phyloP scores from a whole-genome alignment of 2,888 invertebrate genomes.

The Ariolimax columbianus region DNA sequence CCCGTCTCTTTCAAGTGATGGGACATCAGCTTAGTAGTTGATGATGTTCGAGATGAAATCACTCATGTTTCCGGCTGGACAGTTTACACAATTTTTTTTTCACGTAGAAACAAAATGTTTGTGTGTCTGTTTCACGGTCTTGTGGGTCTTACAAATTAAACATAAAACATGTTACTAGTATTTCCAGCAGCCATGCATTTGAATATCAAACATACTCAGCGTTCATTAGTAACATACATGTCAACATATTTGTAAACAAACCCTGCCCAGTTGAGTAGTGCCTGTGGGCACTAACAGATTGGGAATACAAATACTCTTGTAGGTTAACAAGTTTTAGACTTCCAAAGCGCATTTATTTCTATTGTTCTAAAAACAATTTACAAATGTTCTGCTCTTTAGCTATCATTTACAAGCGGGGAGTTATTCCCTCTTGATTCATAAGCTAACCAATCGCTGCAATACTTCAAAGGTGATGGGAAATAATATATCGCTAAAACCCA shows the following conservation, averaged over 20 bases:
- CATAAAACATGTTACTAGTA: not conserved
- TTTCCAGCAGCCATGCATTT: not conserved
- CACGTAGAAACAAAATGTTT: too few species aligned
- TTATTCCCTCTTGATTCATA: too few species aligned
- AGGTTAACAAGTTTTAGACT: not conserved
- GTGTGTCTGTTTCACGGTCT: not conserved
- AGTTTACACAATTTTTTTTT: not conserved
- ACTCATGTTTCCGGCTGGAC: not conserved
- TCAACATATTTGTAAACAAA: not conserved
- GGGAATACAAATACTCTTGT: not conserved
- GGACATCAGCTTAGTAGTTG: not conserved
- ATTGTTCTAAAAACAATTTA: too few species aligned
- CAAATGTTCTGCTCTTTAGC: too few species aligned
- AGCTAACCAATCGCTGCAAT: too few species aligned
- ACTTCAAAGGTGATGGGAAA: too few species aligned
- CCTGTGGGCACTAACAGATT: not conserved
- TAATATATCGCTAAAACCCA: too few species aligned
- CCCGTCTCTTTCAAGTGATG: not conserved
- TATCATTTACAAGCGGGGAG: too few species aligned
- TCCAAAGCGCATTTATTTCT: too few species aligned
- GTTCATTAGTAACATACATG: not conserved
- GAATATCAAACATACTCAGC: not conserved
- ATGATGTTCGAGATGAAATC: conserved; percentile 1
- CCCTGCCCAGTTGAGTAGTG: not conserved
- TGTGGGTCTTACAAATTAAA: not conserved